Conservation (phyloP, 2,888 invertebrate genomes). For the Spicauda simplicius region DNA sequence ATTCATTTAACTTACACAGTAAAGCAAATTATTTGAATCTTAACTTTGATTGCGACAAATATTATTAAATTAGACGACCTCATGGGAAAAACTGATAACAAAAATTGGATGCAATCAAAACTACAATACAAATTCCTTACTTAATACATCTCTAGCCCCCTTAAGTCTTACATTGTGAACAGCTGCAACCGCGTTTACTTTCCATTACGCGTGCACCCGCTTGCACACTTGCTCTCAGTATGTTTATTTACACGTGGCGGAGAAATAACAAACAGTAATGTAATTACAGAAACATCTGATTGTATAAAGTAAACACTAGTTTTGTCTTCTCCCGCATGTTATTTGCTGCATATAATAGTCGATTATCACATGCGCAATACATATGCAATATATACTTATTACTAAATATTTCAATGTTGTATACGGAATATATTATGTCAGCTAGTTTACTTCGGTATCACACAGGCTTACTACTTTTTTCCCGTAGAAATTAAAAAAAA, state of each 20-base stretch:
- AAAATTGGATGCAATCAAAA: not conserved
- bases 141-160: not conserved
- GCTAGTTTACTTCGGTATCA: too few species aligned
- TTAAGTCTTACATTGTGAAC: not conserved
- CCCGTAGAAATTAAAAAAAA: too few species aligned
- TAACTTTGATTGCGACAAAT: too few species aligned
- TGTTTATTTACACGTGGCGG: constrained; percentile 18
- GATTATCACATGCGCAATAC: too few species aligned
- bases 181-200: constrained; percentile 12
- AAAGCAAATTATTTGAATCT: too few species aligned
- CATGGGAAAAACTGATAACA: too few species aligned
- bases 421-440: too few species aligned
- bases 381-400: too few species aligned
- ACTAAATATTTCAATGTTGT: too few species aligned
- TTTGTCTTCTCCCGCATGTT: not conserved
- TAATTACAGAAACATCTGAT: constrained; percentile 10
- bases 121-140: not conserved
- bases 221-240: constrained; percentile 19
- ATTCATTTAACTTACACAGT: too few species aligned
- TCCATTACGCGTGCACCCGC: constrained; percentile 27
- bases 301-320: not conserved
- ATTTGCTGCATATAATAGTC: not conserved
- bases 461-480: too few species aligned
- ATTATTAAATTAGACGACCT: too few species aligned
- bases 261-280: constrained; percentile 12